These are phyloP conservation scores for Harpagus bidentatus DNA, from an alignment of 2,113 vertebrate genomes.

Conservation along the genomic window DNA sequence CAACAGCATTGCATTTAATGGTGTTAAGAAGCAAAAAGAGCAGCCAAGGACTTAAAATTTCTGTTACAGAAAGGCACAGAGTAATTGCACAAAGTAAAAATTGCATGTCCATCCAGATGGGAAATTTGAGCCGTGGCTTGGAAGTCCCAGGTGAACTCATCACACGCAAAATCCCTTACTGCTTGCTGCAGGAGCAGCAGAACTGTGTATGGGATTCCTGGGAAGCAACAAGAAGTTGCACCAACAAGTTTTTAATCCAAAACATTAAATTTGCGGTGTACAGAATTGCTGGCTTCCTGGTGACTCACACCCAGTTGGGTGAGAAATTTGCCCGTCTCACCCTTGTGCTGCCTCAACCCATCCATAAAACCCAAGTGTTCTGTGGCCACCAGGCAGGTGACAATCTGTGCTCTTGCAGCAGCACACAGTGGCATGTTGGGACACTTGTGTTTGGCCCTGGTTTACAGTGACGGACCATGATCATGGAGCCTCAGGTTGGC, in stretches of 20 bases:
- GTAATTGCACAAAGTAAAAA: not conserved
- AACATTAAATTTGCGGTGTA: not conserved
- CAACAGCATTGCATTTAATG: not conserved
- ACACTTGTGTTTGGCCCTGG: not conserved
- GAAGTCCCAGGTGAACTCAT: not conserved
- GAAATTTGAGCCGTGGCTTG: not conserved
- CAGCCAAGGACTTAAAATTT: not conserved
- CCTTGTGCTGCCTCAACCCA: not conserved
- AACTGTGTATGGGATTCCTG: not conserved
- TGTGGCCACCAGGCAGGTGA: not conserved
- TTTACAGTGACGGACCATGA: not conserved
- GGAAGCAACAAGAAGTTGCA: not conserved
- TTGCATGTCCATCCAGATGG: not conserved
- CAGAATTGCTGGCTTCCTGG: not conserved
- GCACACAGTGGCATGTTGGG: not conserved
- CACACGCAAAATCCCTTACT: accelerated
- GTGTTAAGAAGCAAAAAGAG: not conserved
- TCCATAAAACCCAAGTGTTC: not conserved
- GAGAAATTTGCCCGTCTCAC: accelerated
- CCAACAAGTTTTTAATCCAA: not conserved
- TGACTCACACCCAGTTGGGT: not conserved
- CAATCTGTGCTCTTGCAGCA: not conserved
- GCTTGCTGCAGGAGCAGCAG: not conserved
- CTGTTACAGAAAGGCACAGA: not conserved
- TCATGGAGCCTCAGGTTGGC: not conserved